Evolutionary conservation across 2,797 vertebrate species (phyloP), one percentile per base, ranked within the genome.

Genomic region (Pseudomugil tenellus): DNA sequence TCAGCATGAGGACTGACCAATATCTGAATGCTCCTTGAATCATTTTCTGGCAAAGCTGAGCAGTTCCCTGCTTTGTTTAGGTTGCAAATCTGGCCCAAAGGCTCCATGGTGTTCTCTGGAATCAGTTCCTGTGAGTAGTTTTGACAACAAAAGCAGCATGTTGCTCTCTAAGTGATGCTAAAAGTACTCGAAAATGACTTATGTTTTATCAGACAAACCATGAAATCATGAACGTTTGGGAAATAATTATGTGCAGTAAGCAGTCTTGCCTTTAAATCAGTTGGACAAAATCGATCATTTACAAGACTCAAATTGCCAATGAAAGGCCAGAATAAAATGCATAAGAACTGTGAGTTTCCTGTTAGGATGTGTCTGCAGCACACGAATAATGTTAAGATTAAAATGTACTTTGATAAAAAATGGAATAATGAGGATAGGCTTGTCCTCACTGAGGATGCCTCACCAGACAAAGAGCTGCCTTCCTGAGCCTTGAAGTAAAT

Each of bases 401-500:
- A 91, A 92, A 92, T 76, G 54, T 60, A 76, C 90, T 92, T 92
- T 93, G 92, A 92, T 92, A 88, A 92, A 90, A 93, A 91, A 91
- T 88, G 78, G 83, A 92, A 92, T 91, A 88, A 89, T 82, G 89
- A 92, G 84, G 81, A 83, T 69, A 83, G 84, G 58, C 80, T 85
- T 84, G 86, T 91, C 77, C 76, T 83, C 64, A 60, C 67, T 85
- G 81, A 90, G 82, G 87, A 89, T 88, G 83, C 81, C 77, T 84
- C 76, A 58, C 41, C 77, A 84, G 73, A 79, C 85, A 77, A 77
- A 71, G 73, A 62, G 39, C 77, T 80, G 81, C 76, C 81, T 91
- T 80, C 73, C 77, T 84, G 83, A 86, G 88, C 88, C 90, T 89
- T 87, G 79, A 90, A 87, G 87, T 90, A 82, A 92, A 92, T 90